Percentiles rank a stretch among this genome's conserved stretches.
These are phyloP conservation scores for Resseliella maxima DNA, from an alignment of 2,888 invertebrate genomes.

Conservation along the genomic window DNA sequence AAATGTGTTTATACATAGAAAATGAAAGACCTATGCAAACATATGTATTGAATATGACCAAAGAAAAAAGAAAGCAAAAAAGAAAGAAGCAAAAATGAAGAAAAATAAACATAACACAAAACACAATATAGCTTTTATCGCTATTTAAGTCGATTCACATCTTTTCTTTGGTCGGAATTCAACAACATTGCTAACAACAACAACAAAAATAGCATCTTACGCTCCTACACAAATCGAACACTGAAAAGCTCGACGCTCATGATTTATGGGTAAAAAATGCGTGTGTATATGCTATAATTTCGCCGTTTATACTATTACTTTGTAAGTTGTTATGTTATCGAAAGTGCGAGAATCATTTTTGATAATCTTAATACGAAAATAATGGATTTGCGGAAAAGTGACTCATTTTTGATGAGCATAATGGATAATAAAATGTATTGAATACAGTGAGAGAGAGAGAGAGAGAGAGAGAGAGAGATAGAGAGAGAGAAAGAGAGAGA, in stretches of 20 bases:
- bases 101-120: background rate
- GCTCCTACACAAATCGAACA: background rate
- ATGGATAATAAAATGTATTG: slow-evolving; percentile 39
- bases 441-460: background rate
- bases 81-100: too few species aligned
- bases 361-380: slow-evolving; percentile 41
- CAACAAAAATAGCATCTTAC: background rate
- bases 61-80: too few species aligned
- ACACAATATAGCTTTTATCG: background rate
- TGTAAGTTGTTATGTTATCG: background rate
- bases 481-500: too few species aligned
- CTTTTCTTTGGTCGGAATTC: background rate
- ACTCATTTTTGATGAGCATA: background rate
- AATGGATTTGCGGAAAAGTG: slow-evolving; percentile 13
- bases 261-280: slow-evolving; percentile 5
- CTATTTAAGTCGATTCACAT: slow-evolving; percentile 3
- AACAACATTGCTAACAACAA: background rate
- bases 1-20: background rate
- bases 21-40: slow-evolving; percentile 37
- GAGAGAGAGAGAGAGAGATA: too few species aligned
- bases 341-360: background rate
- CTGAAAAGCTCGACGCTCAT: background rate
- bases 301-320: background rate
- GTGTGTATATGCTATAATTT: background rate
- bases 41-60: background rate